Conservation (phyloP, 2,888 invertebrate species). For the Pycnomerus fuliginosus region DNA sequence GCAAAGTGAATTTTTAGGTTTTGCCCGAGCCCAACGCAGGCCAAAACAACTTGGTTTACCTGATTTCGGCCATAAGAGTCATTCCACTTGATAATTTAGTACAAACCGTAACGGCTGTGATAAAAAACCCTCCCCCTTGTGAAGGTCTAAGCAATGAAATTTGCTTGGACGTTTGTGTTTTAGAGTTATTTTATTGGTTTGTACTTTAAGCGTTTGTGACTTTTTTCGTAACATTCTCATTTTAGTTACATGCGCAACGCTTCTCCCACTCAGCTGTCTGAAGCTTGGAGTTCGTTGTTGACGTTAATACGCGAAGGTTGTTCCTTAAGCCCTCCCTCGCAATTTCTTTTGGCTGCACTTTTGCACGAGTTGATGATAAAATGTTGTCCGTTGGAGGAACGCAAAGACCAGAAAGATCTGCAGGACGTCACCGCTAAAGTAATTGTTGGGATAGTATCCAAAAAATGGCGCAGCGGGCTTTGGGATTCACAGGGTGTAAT, state of each 20-base stretch:
- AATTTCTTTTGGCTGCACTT: conserved; percentile 76
- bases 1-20: conserved; percentile 54
- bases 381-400: conserved; percentile 71
- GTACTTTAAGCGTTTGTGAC: too few species aligned
- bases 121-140: conserved; percentile 71
- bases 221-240: too few species aligned
- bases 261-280: conserved; percentile 67
- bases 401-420: conserved; percentile 77
- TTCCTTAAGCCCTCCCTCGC: conserved; percentile 71
- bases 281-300: conserved; percentile 76
- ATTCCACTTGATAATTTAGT: conserved; percentile 83
- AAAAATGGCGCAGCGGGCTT: too few species aligned
- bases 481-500: too few species aligned
- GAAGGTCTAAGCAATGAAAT: conserved; percentile 61
- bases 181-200: conserved; percentile 76
- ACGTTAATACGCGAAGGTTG: conserved; percentile 74
- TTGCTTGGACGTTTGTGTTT: conserved; percentile 73
- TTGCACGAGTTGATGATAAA: conserved; percentile 82
- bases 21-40: conserved; percentile 65
- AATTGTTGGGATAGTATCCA: too few species aligned
- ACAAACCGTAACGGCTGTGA: conserved; percentile 77
- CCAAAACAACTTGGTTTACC: conserved; percentile 74
- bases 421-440: conserved; percentile 73
- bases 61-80: conserved; percentile 77
- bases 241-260: conserved; percentile 68